phyloP scores from a whole-genome alignment of 2,797 vertebrate genomes.

The Pogoniulus pusillus region DNA sequence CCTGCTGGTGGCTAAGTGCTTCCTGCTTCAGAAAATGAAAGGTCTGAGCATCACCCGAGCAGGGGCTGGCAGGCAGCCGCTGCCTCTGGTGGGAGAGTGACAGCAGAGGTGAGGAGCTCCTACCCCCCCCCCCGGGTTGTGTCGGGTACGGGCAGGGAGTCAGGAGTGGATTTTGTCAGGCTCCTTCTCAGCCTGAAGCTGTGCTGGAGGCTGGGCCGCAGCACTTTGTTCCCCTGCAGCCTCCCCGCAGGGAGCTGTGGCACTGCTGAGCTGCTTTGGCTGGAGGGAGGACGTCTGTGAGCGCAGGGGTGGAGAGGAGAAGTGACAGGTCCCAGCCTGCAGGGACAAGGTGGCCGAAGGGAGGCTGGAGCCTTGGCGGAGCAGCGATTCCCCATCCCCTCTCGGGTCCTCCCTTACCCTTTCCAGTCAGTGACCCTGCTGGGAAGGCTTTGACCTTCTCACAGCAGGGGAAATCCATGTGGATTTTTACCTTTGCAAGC shows the following conservation, averaged over 20 bases:
- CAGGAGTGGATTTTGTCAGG: neutral
- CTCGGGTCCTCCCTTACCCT: too few species aligned
- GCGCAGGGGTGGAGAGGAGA: rapidly evolving
- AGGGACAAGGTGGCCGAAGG: neutral
- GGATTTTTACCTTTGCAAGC: neutral
- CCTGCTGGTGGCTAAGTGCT: neutral
- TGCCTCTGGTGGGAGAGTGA: neutral
- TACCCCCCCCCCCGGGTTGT: rapidly evolving
- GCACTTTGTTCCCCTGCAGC: neutral
- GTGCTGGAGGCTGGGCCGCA: neutral
- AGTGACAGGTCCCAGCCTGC: rapidly evolving
- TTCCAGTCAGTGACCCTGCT: rapidly evolving
- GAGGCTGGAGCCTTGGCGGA: rapidly evolving
- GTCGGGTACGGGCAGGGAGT: neutral
- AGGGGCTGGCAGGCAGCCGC: neutral
- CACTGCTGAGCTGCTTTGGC: neutral
- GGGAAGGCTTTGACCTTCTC: neutral
- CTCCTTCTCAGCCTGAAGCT: neutral
- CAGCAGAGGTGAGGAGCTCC: neutral
- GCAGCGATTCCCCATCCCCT: neutral
- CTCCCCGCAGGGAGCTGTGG: rapidly evolving
- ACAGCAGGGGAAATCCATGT: neutral
- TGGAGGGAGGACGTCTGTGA: rapidly evolving
- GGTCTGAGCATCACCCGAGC: neutral
- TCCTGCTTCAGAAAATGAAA: neutral